phyloP scores from a whole-genome alignment of 2,113 vertebrate species.

The Ictalurus punctatus region DNA sequence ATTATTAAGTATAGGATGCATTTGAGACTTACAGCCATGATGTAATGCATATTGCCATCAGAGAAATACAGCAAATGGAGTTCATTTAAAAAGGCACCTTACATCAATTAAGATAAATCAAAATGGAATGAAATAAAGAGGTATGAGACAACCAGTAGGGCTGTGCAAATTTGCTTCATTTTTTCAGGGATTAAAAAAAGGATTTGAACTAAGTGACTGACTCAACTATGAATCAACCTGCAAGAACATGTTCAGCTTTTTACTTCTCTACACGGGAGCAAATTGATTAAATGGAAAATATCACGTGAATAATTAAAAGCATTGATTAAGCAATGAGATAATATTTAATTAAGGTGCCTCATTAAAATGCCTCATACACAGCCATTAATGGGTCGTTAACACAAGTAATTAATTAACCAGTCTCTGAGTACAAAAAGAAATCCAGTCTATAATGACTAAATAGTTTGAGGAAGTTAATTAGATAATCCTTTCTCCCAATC shows the following conservation, averaged over 20 bases:
- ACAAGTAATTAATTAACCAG: slow-evolving; percentile 78
- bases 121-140: slow-evolving; percentile 67
- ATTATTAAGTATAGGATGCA: not conserved
- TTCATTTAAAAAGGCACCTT: slow-evolving; percentile 64
- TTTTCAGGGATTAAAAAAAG: slow-evolving; percentile 67
- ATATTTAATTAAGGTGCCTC: slow-evolving; percentile 80
- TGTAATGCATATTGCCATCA: slow-evolving; percentile 38
- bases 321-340: slow-evolving; percentile 81
- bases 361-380: slow-evolving; percentile 72
- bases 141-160: slow-evolving; percentile 61
- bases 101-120: slow-evolving; percentile 69
- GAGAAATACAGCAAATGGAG: slow-evolving; percentile 63
- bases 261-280: slow-evolving; percentile 51
- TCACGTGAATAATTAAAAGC: slow-evolving; percentile 78
- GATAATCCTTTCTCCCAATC: slow-evolving; percentile 62
- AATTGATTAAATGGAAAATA: slow-evolving; percentile 74
- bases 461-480: slow-evolving; percentile 77
- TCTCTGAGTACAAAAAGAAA: slow-evolving; percentile 71
- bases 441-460: slow-evolving; percentile 74
- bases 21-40: slow-evolving; percentile 40
- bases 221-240: slow-evolving; percentile 66
- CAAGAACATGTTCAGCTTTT: slow-evolving; percentile 64
- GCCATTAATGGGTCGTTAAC: slow-evolving; percentile 77
- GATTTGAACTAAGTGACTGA: slow-evolving; percentile 68
- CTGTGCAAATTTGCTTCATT: slow-evolving; percentile 63